phyloP scores from a whole-genome alignment of 2,888 invertebrate species.

The Lasioglossum zephyrum region DNA sequence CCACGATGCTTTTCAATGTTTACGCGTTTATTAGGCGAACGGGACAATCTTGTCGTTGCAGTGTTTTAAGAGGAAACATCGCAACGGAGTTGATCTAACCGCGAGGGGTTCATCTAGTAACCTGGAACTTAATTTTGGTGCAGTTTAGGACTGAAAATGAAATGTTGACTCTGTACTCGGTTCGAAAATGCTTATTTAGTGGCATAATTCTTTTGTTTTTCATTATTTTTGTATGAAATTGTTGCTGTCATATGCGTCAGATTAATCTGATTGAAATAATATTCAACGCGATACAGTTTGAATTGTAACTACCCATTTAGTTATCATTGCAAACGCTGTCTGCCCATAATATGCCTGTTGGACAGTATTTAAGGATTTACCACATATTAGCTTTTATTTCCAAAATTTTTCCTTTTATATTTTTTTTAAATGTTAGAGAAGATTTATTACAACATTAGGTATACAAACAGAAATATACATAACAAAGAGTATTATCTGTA shows the following conservation, averaged over 20 bases:
- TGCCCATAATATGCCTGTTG: no score
- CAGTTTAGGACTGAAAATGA: background rate
- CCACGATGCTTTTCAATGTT: constrained; percentile 53
- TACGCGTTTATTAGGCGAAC: constrained; percentile 39
- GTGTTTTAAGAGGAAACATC: constrained; percentile 39
- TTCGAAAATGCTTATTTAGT: background rate
- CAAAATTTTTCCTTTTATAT: no score
- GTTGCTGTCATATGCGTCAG: background rate
- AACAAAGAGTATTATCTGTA: no score
- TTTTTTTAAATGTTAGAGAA: no score
- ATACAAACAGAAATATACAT: no score
- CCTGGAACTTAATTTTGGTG: background rate
- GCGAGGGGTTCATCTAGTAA: background rate
- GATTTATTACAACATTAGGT: no score
- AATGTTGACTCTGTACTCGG: no score
- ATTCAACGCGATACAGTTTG: background rate
- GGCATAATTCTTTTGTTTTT: background rate
- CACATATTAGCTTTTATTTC: no score
- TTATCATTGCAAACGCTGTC: no score
- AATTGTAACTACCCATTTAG: background rate
- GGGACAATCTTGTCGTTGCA: constrained; percentile 50
- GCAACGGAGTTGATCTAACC: background rate
- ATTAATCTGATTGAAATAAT: background rate
- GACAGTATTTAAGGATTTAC: no score
- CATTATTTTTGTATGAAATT: background rate